Percentiles rank a stretch among this genome's conserved stretches.
phyloP scores from a whole-genome alignment of 1,140 invertebrate genomes.

The Kradibia gibbosae region DNA sequence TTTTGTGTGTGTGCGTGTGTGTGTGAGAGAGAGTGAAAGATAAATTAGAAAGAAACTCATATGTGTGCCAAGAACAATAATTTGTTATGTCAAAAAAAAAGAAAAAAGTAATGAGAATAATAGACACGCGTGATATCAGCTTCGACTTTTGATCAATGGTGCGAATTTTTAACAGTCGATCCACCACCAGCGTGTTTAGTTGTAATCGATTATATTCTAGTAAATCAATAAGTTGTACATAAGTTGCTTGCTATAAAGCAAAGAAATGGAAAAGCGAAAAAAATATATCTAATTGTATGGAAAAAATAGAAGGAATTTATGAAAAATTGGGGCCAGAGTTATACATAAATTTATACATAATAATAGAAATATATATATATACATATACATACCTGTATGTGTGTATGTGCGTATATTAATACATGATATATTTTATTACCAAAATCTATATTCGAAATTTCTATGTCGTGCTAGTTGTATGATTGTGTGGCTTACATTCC shows the following conservation, averaged over 20 bases:
- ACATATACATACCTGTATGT: slow-evolving; percentile 2
- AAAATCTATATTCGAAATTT: slow-evolving; percentile 73
- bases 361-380: slow-evolving; percentile 30
- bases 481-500: slow-evolving; percentile 71
- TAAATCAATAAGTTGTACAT: slow-evolving; percentile 61
- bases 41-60: slow-evolving; percentile 31
- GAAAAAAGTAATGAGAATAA: slow-evolving; percentile 37
- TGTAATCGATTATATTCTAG: slow-evolving; percentile 61
- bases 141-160: slow-evolving; percentile 48
- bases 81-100: slow-evolving; percentile 51
- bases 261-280: slow-evolving; percentile 41
- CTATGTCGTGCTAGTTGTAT: slow-evolving; percentile 66
- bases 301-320: slow-evolving; percentile 63
- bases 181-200: slow-evolving; percentile 50
- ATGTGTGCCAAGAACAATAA: slow-evolving; percentile 65
- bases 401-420: slow-evolving; percentile 49
- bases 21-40: background rate
- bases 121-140: slow-evolving; percentile 33
- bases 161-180: slow-evolving; percentile 50
- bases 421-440: slow-evolving; percentile 70
- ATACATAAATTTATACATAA: slow-evolving; percentile 66
- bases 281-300: slow-evolving; percentile 54
- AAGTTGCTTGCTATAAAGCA: slow-evolving; percentile 57
- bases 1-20: no score
- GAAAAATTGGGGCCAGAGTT: slow-evolving; percentile 70